These are phyloP conservation scores for Aplysina aerophoba DNA, from an alignment of 37 sponge, comb jelly and placozoan species.

Conservation along the genomic window DNA sequence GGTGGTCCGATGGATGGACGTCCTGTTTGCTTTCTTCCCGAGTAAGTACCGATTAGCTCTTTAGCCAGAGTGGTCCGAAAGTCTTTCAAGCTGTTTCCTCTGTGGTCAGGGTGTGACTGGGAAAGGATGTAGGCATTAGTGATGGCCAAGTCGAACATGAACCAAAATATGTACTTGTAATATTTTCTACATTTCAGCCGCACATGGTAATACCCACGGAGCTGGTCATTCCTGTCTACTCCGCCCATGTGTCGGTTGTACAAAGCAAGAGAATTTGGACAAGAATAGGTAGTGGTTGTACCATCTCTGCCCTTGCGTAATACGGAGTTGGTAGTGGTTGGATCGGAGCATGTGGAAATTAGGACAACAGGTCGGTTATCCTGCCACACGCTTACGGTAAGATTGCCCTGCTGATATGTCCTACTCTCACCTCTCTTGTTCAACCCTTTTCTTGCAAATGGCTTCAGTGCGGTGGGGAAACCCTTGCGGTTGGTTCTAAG, in stretches of 20 bases:
- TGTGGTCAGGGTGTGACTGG: neutral
- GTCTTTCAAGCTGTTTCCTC: neutral
- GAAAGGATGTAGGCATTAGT: constrained; percentile 29
- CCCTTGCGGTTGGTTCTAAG: constrained; percentile 15
- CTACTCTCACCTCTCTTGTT: neutral
- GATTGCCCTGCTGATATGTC: neutral
- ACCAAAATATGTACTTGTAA: constrained; percentile 44
- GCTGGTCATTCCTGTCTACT: neutral
- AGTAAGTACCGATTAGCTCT: neutral
- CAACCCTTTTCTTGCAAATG: neutral
- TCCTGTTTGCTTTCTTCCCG: neutral
- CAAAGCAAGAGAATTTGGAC: neutral
- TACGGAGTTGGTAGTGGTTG: neutral
- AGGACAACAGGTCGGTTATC: neutral
- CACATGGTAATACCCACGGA: constrained; percentile 20
- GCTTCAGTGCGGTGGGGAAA: neutral
- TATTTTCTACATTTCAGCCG: constrained; percentile 31
- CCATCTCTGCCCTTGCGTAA: constrained; percentile 31
- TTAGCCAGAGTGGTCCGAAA: neutral
- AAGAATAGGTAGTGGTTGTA: neutral
- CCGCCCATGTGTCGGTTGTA: neutral
- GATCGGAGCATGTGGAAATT: neutral
- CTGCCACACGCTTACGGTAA: neutral
- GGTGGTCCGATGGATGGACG: too few relatives aligned
- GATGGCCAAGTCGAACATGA: constrained; percentile 32